These are phyloP conservation scores for Nomada flava DNA, from an alignment of 2,888 invertebrate genomes.

Conservation along the genomic window DNA sequence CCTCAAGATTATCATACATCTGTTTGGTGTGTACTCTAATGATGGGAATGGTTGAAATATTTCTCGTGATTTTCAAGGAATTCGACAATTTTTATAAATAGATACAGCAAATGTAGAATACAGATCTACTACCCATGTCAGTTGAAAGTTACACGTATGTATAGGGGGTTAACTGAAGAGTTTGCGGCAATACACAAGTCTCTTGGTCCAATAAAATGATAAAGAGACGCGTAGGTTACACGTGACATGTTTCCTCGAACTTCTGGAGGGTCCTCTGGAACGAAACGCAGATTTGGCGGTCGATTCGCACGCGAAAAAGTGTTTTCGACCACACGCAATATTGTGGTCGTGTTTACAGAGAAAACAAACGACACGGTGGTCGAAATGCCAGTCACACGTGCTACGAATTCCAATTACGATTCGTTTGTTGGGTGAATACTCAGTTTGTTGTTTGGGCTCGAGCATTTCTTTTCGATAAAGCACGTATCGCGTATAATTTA, in stretches of 20 bases:
- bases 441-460: slow-evolving; percentile 13
- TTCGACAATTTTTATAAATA: no score
- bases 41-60: no score
- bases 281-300: slow-evolving; percentile 13
- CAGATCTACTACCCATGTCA: background rate
- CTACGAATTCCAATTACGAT: slow-evolving; percentile 58
- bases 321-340: slow-evolving; percentile 69
- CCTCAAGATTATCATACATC: no score
- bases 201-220: slow-evolving; percentile 7
- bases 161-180: background rate
- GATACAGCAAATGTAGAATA: no score
- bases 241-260: slow-evolving; percentile 39
- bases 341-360: slow-evolving; percentile 61
- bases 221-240: slow-evolving; percentile 41
- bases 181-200: background rate
- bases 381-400: slow-evolving; percentile 52
- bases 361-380: slow-evolving; percentile 61
- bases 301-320: slow-evolving; percentile 54
- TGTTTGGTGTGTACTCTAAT: no score
- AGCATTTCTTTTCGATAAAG: slow-evolving; percentile 4
- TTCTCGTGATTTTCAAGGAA: no score
- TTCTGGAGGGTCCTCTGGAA: slow-evolving; percentile 42
- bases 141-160: background rate
- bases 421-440: background rate
- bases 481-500: slow-evolving; percentile 6